Evolutionary conservation across 2,888 invertebrate species (phyloP), one percentile per base, ranked within the genome.

Genomic region (Sarcophaga carnaria): DNA sequence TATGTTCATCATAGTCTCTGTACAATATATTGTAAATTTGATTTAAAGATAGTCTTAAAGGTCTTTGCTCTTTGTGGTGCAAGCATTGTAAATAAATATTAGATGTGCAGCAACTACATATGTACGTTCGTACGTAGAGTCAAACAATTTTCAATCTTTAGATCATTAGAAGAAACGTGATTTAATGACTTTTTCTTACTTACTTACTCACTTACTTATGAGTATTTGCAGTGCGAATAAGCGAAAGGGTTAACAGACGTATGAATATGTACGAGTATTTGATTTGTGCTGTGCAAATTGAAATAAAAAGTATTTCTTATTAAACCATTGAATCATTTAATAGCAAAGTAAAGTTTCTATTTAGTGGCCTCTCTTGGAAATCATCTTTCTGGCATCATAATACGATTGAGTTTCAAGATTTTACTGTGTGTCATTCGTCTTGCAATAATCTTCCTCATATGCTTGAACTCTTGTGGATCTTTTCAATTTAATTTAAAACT

Each of bases 121-220:
- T 5, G 12, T 25, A 54, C 37, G 59, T 2, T 0, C 37, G 2
- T 37, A 37, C 45, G 54, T n/a, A 76, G 75, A n/a, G n/a, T 63
- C 49, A 54, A 64, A 77, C 70, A 82, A 82, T 71, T 82, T 62
- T 25, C 69, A 76, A 54, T 82, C 81, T 82, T 59, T 27, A 71
- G 47, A 71, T 82, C 76, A 71, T 77, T 77, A 77, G 71, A 76
- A 76, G 71, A 77, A 82, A 66, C 82, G 77, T 82, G 82, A 77
- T 82, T 82, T 66, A 77, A 77, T 71, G 77, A 71, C 77, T 76
- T 76, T 69, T 76, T 76, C 75, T 76, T 63, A 64, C 22, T 20
- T 60, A 37, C 37, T 10, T 37, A 37, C 75, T 70, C 49, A 64
- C 22, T 20, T 60, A 37, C 37, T 37, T 37, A 37, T 37, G 37